Conservation (phyloP, 2,113 vertebrate species). For the Sinocyclocheilus rhinocerous region DNA sequence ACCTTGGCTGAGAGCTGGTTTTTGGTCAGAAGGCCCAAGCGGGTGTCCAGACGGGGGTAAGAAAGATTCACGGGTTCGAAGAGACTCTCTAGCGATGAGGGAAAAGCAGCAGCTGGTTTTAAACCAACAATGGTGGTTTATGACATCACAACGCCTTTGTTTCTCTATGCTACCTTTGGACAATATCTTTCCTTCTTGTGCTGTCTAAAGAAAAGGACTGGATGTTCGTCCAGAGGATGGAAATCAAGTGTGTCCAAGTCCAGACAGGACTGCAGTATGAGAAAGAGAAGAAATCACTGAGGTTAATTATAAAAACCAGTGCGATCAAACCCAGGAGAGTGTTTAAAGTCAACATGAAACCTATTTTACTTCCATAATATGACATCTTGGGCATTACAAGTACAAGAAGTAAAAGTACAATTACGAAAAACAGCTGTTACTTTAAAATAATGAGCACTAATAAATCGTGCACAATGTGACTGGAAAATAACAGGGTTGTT, state of each 20-base stretch:
- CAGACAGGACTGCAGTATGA: background rate
- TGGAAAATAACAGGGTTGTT: background rate
- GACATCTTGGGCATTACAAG: background rate
- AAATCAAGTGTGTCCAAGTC: background rate
- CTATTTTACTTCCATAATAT: background rate
- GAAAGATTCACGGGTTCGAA: slow-evolving; percentile 54
- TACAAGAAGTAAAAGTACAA: background rate
- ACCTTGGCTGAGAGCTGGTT: slow-evolving; percentile 71
- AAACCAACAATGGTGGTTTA: slow-evolving; percentile 42
- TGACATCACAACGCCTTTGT: slow-evolving; percentile 41
- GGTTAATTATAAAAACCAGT: background rate
- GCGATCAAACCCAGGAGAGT: background rate
- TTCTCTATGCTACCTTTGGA: slow-evolving; percentile 61
- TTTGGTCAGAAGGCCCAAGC: slow-evolving; percentile 56
- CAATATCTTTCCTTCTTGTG: slow-evolving; percentile 51
- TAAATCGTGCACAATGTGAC: background rate
- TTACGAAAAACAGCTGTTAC: background rate
- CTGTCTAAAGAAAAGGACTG: slow-evolving; percentile 39
- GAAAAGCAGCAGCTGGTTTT: slow-evolving; percentile 24
- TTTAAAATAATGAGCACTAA: background rate
- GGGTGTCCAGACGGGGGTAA: slow-evolving; percentile 60
- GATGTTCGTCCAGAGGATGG: background rate
- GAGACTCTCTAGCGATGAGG: slow-evolving; percentile 31
- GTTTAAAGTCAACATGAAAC: slow-evolving; percentile 17
- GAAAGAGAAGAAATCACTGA: background rate